Conservation (phyloP, 2,797 vertebrate genomes). For the Gallinago stenura region DNA sequence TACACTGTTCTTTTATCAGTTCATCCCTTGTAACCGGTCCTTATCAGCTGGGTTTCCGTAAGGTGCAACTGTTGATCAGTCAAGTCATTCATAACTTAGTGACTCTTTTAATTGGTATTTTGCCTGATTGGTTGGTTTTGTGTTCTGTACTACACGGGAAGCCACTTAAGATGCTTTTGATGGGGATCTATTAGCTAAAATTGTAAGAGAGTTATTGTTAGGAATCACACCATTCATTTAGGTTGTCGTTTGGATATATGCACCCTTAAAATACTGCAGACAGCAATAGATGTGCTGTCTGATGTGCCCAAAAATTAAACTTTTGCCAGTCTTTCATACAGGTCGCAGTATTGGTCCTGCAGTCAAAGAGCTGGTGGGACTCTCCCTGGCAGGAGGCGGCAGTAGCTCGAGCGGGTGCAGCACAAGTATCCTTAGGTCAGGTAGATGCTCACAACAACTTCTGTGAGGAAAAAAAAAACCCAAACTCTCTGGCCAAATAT, state of each 20-base stretch:
- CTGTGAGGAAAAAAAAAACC: background rate
- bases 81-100: background rate
- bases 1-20: rapidly evolving
- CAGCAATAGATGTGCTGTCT: rapidly evolving
- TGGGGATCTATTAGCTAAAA: background rate
- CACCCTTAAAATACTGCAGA: background rate
- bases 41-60: background rate
- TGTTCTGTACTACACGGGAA: background rate
- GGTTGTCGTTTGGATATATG: background rate
- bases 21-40: background rate
- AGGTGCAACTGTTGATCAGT: background rate
- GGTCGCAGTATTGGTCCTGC: background rate
- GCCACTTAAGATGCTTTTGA: background rate
- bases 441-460: background rate
- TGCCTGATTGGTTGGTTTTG: background rate
- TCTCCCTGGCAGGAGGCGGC: background rate
- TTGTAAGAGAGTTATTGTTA: background rate
- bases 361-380: background rate
- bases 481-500: background rate
- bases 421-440: background rate
- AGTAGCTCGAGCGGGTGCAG: background rate
- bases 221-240: background rate
- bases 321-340: background rate
- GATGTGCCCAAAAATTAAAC: background rate
- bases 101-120: background rate